Conservation (phyloP, 2,797 vertebrate species). For the Mormyrus proboscirostris region DNA sequence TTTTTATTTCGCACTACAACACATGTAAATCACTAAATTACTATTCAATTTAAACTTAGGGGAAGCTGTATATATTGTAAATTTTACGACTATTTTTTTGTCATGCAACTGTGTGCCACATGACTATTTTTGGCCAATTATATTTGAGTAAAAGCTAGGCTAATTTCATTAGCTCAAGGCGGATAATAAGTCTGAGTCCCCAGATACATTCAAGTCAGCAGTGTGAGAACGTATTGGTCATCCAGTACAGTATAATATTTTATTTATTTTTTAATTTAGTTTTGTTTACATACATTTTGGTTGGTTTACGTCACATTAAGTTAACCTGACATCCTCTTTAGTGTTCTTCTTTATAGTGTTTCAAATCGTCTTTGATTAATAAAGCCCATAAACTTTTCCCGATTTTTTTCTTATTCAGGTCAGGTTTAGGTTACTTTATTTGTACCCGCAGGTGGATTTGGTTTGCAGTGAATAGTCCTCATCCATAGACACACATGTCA, state of each 20-base stretch:
- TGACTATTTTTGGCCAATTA: neutral
- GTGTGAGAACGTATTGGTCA: neutral
- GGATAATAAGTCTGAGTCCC: neutral
- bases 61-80: neutral
- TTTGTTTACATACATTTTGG: neutral
- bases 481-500: neutral
- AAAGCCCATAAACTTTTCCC: neutral
- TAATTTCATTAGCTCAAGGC: neutral
- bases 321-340: neutral
- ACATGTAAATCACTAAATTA: neutral
- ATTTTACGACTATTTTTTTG: neutral
- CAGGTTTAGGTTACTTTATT: neutral
- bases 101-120: neutral
- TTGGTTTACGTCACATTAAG: neutral
- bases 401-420: neutral
- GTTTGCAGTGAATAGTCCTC: neutral
- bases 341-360: neutral
- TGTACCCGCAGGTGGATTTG: neutral
- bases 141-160: neutral
- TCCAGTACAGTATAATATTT: neutral
- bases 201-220: neutral
- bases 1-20: neutral
- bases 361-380: neutral
- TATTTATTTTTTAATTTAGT: neutral
- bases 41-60: neutral